Base-by-base conservation (phyloP, 2,113 vertebrate species). In the Agelaius phoeniceus region DNA sequence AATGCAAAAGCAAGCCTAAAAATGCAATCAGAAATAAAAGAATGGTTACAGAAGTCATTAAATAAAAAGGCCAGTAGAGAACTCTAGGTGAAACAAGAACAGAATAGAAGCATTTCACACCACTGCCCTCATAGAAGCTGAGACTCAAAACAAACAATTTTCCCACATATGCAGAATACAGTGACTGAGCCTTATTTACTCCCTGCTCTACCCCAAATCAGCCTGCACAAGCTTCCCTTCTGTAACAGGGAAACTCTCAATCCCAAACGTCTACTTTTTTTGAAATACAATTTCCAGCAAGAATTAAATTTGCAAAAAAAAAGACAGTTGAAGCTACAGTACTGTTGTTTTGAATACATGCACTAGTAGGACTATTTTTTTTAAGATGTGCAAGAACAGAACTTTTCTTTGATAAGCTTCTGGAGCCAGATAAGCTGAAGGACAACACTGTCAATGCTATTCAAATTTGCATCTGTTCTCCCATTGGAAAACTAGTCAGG, bases 381-480 rank as follows among this genome's bases (percentile, higher is more conserved):
- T 44, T 41, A 37, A 81, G 39, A 92, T 20, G 23, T 94, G 4
- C 18, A 68, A 86, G 49, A 87, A 37, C 26, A 84, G 61, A 94
- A 93, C 58, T 87, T 74, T 39, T 55, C 55, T 81, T 81, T 54
- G 66, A 95, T 95, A 84, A 93, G 90, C 46, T 86, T 37, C 79
- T 84, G 55, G 71, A 95, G 57, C 61, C 76, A 87, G 73, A 93
- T 68, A 92, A 87, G 67, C 52, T 96, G 91, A 95, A 96, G 94
- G 92, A 94, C 91, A 92, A 33, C 30, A 83, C 58, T 82, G 79
- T 87, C 91, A 83, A 51, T 10, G 33, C 76, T 69, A 58, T 93
- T 95, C 87, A 84, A 95, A 93, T 72, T 61, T 89, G 66, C 90
- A 95, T 90, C 95, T 96, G 84, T 85, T 96, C 73, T 96, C 94